Percentiles rank a stretch among this genome's conserved stretches.
Conservation (phyloP, 2,888 invertebrate species). For the Microplitis deprimator region DNA sequence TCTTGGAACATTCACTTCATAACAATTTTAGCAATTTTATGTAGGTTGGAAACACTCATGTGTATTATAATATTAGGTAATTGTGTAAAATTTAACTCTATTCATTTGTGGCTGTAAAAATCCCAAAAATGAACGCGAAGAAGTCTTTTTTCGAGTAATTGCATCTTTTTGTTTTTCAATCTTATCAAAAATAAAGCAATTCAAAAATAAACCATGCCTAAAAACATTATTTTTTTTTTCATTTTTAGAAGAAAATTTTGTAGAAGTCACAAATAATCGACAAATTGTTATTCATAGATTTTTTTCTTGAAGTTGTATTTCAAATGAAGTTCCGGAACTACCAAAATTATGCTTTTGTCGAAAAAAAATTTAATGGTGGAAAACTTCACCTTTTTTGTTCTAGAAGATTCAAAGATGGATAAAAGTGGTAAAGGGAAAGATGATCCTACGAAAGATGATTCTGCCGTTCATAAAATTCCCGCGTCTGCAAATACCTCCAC, state of each 20-base stretch:
- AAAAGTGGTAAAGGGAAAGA: too few species aligned
- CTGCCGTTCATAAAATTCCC: too few species aligned
- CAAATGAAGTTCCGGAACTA: too few species aligned
- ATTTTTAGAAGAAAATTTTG: not conserved
- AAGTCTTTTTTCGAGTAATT: not conserved
- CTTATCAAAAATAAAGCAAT: not conserved
- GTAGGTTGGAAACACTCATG: not conserved
- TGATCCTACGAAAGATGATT: too few species aligned
- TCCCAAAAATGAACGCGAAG: not conserved
- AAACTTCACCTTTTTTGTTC: too few species aligned
- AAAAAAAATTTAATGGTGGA: too few species aligned
- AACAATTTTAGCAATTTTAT: not conserved
- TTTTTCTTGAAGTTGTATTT: too few species aligned
- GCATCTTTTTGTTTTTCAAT: not conserved
- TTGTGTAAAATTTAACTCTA: not conserved
- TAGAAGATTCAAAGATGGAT: too few species aligned
- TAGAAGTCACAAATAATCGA: not conserved
- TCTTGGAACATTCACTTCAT: not conserved
- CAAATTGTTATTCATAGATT: not conserved
- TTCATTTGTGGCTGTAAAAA: not conserved
- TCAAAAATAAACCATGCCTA: not conserved
- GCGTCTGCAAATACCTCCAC: not conserved
- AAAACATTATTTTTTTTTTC: not conserved
- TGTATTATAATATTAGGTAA: not conserved
- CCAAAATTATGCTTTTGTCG: too few species aligned